Percentiles rank a stretch among this genome's conserved stretches.
Conservation (phyloP, 2,113 vertebrate genomes). For the Colinus virginianus region DNA sequence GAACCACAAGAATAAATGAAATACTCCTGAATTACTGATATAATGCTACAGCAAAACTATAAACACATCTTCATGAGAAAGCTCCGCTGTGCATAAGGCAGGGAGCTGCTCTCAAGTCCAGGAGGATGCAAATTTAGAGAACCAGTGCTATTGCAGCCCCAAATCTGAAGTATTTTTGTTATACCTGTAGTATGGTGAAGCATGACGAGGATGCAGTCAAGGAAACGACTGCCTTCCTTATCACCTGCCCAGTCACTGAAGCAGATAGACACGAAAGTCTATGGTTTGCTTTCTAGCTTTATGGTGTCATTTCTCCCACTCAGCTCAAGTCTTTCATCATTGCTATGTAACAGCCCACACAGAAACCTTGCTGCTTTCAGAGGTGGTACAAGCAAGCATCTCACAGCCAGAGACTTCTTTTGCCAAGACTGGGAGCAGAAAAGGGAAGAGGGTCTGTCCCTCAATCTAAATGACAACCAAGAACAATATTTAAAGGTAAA, state of each 20-base stretch:
- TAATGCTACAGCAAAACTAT: rapidly evolving
- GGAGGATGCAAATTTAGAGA: background rate
- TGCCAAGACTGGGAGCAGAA: background rate
- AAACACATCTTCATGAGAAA: background rate
- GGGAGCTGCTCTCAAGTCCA: background rate
- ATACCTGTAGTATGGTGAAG: background rate
- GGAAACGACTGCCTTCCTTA: background rate
- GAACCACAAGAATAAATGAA: background rate
- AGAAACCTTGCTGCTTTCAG: background rate
- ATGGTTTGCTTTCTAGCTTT: background rate
- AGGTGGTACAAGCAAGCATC: background rate
- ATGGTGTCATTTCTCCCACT: background rate
- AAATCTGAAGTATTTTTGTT: background rate
- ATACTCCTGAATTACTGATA: background rate
- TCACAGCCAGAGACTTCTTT: background rate
- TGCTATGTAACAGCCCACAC: background rate
- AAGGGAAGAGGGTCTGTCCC: background rate
- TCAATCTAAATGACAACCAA: background rate
- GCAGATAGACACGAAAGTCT: background rate
- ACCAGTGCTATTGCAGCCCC: rapidly evolving
- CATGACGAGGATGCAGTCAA: background rate
- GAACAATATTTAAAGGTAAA: background rate
- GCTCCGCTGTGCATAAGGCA: background rate
- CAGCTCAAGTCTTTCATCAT: background rate
- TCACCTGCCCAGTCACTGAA: background rate